phyloP scores from a whole-genome alignment of 2,888 invertebrate genomes.

The Dynastes maya region DNA sequence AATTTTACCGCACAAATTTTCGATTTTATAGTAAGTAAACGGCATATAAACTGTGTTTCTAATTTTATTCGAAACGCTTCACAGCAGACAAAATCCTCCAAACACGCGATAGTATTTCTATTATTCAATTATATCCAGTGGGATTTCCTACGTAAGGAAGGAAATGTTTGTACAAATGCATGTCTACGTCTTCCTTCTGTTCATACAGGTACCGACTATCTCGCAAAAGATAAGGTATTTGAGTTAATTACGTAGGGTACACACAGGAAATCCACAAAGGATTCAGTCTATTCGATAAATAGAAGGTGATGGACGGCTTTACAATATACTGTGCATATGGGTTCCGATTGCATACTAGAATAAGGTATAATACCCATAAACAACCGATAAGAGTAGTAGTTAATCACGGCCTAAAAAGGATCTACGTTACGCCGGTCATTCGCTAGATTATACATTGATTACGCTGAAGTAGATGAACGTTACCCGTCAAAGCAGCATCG shows the following conservation, averaged over 20 bases:
- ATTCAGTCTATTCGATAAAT: slow-evolving; percentile 56
- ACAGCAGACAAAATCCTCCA: too few species aligned
- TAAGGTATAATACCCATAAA: slow-evolving; percentile 19
- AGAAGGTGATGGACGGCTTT: slow-evolving; percentile 58
- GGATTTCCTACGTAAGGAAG: too few species aligned
- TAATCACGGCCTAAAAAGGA: slow-evolving; percentile 59
- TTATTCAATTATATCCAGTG: too few species aligned
- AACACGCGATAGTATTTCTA: too few species aligned
- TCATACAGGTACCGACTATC: neutral
- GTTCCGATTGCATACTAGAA: neutral
- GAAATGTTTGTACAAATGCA: neutral
- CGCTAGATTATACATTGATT: slow-evolving; percentile 57
- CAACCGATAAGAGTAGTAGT: slow-evolving; percentile 53
- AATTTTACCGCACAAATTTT: too few species aligned
- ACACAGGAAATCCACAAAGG: slow-evolving; percentile 52
- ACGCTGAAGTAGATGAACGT: slow-evolving; percentile 52
- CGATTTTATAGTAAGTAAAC: too few species aligned
- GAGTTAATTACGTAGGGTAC: slow-evolving; percentile 1
- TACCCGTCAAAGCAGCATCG: slow-evolving; percentile 21
- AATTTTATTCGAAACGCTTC: too few species aligned
- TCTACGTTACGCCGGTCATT: slow-evolving; percentile 56
- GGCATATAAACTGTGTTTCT: too few species aligned
- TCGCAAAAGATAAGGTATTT: neutral
- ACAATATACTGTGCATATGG: slow-evolving; percentile 49
- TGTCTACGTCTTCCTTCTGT: neutral